These are phyloP conservation scores for Laspeyria flexula DNA, from an alignment of 2,888 invertebrate species.

Conservation along the genomic window DNA sequence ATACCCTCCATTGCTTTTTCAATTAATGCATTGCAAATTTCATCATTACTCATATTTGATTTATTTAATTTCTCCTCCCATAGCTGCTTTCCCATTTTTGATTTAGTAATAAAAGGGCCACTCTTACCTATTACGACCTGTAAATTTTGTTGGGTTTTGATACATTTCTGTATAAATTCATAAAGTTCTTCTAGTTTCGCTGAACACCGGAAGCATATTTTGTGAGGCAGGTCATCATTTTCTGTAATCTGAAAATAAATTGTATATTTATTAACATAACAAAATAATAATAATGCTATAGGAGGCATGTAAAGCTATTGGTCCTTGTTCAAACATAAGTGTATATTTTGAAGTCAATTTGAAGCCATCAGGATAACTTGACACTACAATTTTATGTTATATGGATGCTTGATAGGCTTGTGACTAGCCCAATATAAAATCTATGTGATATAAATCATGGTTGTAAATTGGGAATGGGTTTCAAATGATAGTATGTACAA, in stretches of 20 bases:
- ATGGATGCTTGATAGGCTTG: too few species aligned
- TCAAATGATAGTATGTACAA: too few species aligned
- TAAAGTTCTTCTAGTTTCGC: slow-evolving; percentile 80
- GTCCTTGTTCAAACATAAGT: too few species aligned
- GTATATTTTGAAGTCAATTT: too few species aligned
- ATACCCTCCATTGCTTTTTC: slow-evolving; percentile 80
- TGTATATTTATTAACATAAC: not conserved
- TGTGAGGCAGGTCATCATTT: slow-evolving; percentile 82
- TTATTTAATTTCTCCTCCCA: slow-evolving; percentile 78
- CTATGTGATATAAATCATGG: too few species aligned
- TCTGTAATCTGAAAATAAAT: slow-evolving; percentile 71
- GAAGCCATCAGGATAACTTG: too few species aligned
- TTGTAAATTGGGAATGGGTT: too few species aligned
- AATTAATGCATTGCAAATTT: slow-evolving; percentile 78
- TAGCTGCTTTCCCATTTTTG: slow-evolving; percentile 57
- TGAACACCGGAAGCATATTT: slow-evolving; percentile 82
- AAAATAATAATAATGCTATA: too few species aligned
- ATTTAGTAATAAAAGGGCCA: slow-evolving; percentile 54
- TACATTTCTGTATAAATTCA: slow-evolving; percentile 80
- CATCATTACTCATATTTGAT: slow-evolving; percentile 78
- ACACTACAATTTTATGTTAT: too few species aligned
- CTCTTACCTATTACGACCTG: slow-evolving; percentile 61
- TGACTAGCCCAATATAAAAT: too few species aligned
- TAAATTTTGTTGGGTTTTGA: slow-evolving; percentile 73
- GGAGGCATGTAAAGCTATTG: too few species aligned